Base-by-base conservation (phyloP, 53 echinoderm and acorn worm species). In the Arbacia lixula region DNA sequence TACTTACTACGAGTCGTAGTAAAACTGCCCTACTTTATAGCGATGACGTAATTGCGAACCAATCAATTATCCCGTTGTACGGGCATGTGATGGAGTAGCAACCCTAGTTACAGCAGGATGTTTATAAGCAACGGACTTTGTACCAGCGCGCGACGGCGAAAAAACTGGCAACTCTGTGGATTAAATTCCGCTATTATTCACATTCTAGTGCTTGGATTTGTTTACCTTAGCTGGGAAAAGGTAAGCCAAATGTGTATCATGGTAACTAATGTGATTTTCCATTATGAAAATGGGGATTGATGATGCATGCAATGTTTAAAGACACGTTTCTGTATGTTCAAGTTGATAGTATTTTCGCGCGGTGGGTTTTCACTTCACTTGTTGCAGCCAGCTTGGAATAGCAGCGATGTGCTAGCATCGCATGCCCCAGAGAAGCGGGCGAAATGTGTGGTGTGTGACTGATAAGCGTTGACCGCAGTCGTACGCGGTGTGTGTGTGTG, bases 81-180 rank as follows among this genome's bases (percentile, higher is more conserved):
- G 41, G n/a, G 24, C 82, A 81, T 63, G 64, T 81, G 82, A 81
- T 64, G 43, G 64, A 19, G 42, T 63, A 81, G 63, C 21, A 81
- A 63, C 82, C 82, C 82, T 81, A 63, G 82, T 81, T 81, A 81
- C 82, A 81, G 54, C 14, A 20, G 20, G 64, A 33, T 81, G 82
- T 81, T 81, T 81, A 81, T 49, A 81, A 81, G 82, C 82, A 81
- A 81, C 82, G 63, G 63, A 52, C 62, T 57, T 77, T 41, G 57
- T 46, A 16, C 33, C 74, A 16, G 74, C 74, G 54, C 69, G 1
- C 20, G 8, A 0, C 16, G 17, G 54, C 17, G 17, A 53, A 10
- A 46, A 35, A 53, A 74, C 33, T 51, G 49, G 6, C 25, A 5
- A 26, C 6, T 43, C 39, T 43, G 25, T 27, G 29, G 25, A 69